Conservation (phyloP, 2,888 invertebrate species). For the Idaea aversata region DNA sequence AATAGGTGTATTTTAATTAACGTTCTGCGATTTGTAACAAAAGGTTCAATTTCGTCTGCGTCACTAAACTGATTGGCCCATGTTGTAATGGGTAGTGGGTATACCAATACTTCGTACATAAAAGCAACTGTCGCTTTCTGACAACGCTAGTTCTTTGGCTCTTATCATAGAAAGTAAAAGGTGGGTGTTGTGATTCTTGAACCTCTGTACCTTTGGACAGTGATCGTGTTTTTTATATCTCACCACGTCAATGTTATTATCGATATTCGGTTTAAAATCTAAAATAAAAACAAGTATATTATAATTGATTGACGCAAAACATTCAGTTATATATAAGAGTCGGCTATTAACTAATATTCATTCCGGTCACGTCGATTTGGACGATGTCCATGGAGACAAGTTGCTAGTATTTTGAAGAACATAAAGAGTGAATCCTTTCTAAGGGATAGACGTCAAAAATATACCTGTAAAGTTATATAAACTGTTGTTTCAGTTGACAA, state of each 20-base stretch:
- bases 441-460: slow-evolving; percentile 32
- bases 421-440: slow-evolving; percentile 37
- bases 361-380: slow-evolving; percentile 48
- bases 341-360: slow-evolving; percentile 29
- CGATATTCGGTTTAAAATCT: background rate
- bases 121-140: slow-evolving; percentile 75
- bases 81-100: slow-evolving; percentile 68
- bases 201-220: background rate
- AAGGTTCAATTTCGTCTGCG: slow-evolving; percentile 53
- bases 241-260: background rate
- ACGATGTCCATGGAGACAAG: slow-evolving; percentile 44
- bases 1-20: slow-evolving; percentile 19
- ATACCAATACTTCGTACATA: slow-evolving; percentile 58
- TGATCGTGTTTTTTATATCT: background rate
- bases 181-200: slow-evolving; percentile 58
- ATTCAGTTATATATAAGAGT: slow-evolving; percentile 18
- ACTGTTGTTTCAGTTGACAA: slow-evolving; percentile 37
- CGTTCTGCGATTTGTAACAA: slow-evolving; percentile 30
- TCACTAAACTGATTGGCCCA: slow-evolving; percentile 42
- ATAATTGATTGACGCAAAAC: slow-evolving; percentile 8
- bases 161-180: slow-evolving; percentile 70
- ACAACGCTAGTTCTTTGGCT: slow-evolving; percentile 68
- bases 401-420: slow-evolving; percentile 30
- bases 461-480: slow-evolving; percentile 24
- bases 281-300: background rate